A percentile compares a stretch with the other conserved stretches of the same genome.
These are phyloP conservation scores for Tichodroma muraria DNA, from an alignment of 2,113 vertebrate species.

Conservation along the genomic window DNA sequence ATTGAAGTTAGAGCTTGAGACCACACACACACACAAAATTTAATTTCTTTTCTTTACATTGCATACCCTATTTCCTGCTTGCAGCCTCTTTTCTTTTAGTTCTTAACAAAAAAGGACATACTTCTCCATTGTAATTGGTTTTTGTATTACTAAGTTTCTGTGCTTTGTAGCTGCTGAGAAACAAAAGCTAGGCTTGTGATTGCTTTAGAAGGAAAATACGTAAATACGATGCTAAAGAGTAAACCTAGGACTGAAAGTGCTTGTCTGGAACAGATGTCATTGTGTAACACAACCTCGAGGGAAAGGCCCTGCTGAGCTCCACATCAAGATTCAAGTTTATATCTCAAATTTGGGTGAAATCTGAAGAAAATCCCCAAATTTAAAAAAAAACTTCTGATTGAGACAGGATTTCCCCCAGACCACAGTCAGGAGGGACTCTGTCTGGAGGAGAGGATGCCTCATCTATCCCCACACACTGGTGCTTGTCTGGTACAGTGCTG, in stretches of 20 bases:
- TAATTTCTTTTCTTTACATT: background rate
- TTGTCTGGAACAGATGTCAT: rapidly evolving
- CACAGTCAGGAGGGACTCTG: rapidly evolving
- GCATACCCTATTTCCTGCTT: background rate
- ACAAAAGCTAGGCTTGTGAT: background rate
- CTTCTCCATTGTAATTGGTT: background rate
- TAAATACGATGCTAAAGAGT: background rate
- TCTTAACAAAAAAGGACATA: background rate
- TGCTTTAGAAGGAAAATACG: background rate
- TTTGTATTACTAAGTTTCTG: background rate
- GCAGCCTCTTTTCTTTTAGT: background rate
- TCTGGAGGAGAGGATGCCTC: background rate
- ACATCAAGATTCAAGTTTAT: background rate
- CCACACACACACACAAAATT: background rate
- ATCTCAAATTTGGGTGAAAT: background rate
- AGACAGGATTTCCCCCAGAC: background rate
- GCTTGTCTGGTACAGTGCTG: background rate
- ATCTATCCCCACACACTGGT: background rate
- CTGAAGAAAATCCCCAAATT: background rate
- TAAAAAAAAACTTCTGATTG: background rate
- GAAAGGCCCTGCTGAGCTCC: background rate
- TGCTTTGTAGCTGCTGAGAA: background rate
- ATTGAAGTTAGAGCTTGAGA: background rate
- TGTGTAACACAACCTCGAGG: rapidly evolving
- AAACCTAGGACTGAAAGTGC: background rate